phyloP scores from a whole-genome alignment of 2,888 invertebrate species.

The Cybosia mesomella region DNA sequence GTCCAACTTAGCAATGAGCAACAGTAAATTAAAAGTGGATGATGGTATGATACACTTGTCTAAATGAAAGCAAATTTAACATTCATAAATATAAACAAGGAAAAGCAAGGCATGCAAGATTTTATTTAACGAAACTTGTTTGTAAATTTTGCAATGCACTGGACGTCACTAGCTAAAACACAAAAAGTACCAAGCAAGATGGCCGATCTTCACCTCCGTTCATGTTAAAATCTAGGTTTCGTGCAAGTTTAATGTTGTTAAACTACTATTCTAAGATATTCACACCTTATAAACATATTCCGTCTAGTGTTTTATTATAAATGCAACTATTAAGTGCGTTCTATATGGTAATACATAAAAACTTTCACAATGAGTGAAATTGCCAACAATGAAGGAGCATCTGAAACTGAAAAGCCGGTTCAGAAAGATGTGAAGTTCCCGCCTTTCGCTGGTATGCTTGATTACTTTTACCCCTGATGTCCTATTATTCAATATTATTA shows the following conservation, averaged over 20 bases:
- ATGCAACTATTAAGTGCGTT: slow-evolving; percentile 12
- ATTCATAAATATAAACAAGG: too few species aligned
- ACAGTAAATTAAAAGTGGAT: too few species aligned
- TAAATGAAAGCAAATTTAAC: neutral
- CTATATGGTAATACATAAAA: slow-evolving; percentile 34
- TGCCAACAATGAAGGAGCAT: slow-evolving; percentile 63
- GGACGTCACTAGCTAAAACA: slow-evolving; percentile 7
- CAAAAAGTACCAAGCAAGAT: slow-evolving; percentile 42
- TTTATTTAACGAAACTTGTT: neutral
- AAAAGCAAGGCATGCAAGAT: neutral
- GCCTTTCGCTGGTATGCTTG: slow-evolving; percentile 75
- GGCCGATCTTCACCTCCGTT: slow-evolving; percentile 39
- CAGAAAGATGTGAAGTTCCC: slow-evolving; percentile 72
- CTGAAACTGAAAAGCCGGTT: slow-evolving; percentile 77
- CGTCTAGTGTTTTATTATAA: neutral
- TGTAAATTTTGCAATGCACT: neutral
- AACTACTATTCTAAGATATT: neutral
- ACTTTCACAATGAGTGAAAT: slow-evolving; percentile 72
- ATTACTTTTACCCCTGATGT: slow-evolving; percentile 6
- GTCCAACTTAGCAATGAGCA: too few species aligned
- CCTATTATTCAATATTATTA: neutral
- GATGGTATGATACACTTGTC: neutral
- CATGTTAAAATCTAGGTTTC: slow-evolving; percentile 16
- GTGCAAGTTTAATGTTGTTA: slow-evolving; percentile 11
- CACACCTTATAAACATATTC: neutral